phyloP scores from a whole-genome alignment of 2,888 invertebrate genomes.

The Drosophila phalerata region DNA sequence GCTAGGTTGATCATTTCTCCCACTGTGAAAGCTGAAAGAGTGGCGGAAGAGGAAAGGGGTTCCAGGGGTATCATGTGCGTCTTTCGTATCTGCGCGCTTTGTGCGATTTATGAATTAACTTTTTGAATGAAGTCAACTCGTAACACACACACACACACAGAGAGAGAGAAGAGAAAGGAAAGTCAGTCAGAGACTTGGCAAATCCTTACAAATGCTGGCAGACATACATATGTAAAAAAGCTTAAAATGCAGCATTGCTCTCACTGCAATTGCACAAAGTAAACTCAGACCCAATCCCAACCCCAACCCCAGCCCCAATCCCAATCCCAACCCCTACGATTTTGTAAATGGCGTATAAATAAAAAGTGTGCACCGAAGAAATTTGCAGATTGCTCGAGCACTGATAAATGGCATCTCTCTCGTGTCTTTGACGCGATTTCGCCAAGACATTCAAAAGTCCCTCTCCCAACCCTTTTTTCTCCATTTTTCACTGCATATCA shows the following conservation, averaged over 20 bases:
- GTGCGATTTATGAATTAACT: slow-evolving; percentile 80
- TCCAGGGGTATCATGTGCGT: slow-evolving; percentile 41
- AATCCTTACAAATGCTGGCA: slow-evolving; percentile 78
- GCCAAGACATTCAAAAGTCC: slow-evolving; percentile 22
- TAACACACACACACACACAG: slow-evolving; percentile 37
- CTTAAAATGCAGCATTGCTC: slow-evolving; percentile 34
- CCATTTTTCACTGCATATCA: slow-evolving; percentile 47
- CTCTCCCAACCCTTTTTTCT: background rate
- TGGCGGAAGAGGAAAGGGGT: background rate
- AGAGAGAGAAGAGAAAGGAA: slow-evolving; percentile 24
- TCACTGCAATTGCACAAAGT: slow-evolving; percentile 60
- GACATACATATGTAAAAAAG: slow-evolving; percentile 55
- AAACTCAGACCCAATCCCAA: slow-evolving; percentile 10
- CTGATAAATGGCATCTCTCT: slow-evolving; percentile 69
- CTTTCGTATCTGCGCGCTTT: slow-evolving; percentile 76
- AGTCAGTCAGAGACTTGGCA: slow-evolving; percentile 53
- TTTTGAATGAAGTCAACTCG: slow-evolving; percentile 79
- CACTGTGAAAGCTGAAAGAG: background rate
- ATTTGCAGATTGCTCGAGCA: slow-evolving; percentile 61
- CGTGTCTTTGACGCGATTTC: slow-evolving; percentile 55
- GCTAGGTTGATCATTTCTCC: background rate
- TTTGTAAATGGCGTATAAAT: slow-evolving; percentile 62
- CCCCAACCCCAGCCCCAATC: slow-evolving; percentile 8
- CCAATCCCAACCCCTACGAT: slow-evolving; percentile 18
- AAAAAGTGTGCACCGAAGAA: slow-evolving; percentile 49